Base-by-base conservation (phyloP, 2,113 vertebrate species). In the Bujurquina vittata region DNA sequence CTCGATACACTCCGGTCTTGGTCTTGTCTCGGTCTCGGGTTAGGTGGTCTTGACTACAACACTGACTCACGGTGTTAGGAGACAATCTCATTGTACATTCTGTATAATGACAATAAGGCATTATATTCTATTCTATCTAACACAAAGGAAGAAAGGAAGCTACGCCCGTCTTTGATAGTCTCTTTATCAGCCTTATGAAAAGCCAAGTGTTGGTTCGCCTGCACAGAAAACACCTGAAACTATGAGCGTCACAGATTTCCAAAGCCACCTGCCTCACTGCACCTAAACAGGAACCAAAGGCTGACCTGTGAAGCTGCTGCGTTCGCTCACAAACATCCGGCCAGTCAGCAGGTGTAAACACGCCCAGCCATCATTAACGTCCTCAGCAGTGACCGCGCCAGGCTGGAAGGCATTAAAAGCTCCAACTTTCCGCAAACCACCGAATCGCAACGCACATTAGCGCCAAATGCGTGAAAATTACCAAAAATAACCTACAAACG, bases 281-380 rank as follows among this genome's bases (percentile, higher is more conserved):
- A n/a, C 18, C 11, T 73, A 33, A 54, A 54, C 65, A 69, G 49
- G 49, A 69, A 69, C 65, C 49, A 14, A 59, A 33, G 14, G 37
- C 52, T 69, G 79, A 85, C 81, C 74, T 83, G 84, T 31, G 37
- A 60, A 69, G 52, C 67, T 2, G 77, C n/a, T 46, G 33, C 43
- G 57, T 52, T 76, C 52, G 54, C 84, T 72, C 43, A 52, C 17
- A 72, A 72, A 57, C 59, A 69, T 57, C 80, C n/a, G 58, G 7
- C 75, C 33, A 29, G 62, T 56, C 83, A 81, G 60, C 84, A 43
- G 56, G 37, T 15, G 85, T 69, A 79, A 79, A 89, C 79, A 88
- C 90, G 75, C 79, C 84, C 85, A 65, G 59, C 7, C 17, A 35
- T 20, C 15, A 15, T 52, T 49, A 49, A 49, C 46, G 29, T 69